Percentiles rank a stretch among this genome's conserved stretches.
Evolutionary conservation across 2,888 invertebrate genomes (phyloP).

Genomic region (Asteroscopus sphinx): DNA sequence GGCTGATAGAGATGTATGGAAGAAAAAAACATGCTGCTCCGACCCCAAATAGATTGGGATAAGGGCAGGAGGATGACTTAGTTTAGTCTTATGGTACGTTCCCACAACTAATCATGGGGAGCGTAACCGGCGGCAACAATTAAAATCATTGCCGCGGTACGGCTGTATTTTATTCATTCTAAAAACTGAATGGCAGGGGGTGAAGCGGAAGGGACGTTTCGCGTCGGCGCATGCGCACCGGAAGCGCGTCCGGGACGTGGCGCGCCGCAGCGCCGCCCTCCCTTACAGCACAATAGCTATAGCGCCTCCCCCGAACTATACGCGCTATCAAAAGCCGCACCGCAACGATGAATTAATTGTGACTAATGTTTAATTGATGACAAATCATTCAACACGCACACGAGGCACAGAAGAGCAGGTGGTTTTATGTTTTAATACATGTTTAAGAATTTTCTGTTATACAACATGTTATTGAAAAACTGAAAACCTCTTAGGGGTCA

Average conservation of each 20-base stretch:
- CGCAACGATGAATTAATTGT: slow-evolving; percentile 57
- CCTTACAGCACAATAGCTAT: slow-evolving; percentile 65
- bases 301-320: slow-evolving; percentile 67
- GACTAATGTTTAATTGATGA: slow-evolving; percentile 63
- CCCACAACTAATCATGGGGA: slow-evolving; percentile 64
- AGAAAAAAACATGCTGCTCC: too few species aligned
- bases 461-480: too few species aligned
- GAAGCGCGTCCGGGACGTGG: slow-evolving; percentile 88
- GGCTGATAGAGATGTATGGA: too few species aligned
- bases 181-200: slow-evolving; percentile 79
- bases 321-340: slow-evolving; percentile 51
- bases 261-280: slow-evolving; percentile 77
- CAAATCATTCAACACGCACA: slow-evolving; percentile 51
- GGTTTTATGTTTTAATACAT: slow-evolving; percentile 36
- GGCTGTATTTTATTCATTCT: slow-evolving; percentile 72
- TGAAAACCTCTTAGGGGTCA: too few species aligned
- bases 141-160: slow-evolving; percentile 63
- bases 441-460: slow-evolving; percentile 15
- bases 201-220: slow-evolving; percentile 87
- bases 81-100: slow-evolving; percentile 42
- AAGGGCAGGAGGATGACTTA: too few species aligned
- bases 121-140: slow-evolving; percentile 61
- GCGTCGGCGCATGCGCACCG: slow-evolving; percentile 83
- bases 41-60: too few species aligned
- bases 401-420: slow-evolving; percentile 47